Percentiles rank a stretch among this genome's conserved stretches.
These are phyloP conservation scores for Eunapius fragilis DNA, from an alignment of 37 sponge, comb jelly and placozoan genomes.

Conservation along the genomic window DNA sequence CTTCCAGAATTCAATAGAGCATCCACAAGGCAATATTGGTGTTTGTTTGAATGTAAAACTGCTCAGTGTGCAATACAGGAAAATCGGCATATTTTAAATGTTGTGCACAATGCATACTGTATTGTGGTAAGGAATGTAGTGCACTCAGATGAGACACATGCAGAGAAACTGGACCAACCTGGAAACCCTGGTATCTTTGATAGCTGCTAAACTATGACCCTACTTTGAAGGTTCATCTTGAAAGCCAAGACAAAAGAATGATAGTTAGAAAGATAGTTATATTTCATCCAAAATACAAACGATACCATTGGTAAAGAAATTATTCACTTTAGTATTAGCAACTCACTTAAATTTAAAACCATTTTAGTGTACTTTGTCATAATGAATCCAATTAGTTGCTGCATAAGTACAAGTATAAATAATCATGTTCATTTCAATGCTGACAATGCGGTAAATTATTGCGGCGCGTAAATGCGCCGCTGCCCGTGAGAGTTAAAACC, in stretches of 20 bases:
- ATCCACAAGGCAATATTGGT: constrained; percentile 37
- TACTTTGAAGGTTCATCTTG: constrained; percentile 36
- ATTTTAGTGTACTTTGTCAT: too few species aligned
- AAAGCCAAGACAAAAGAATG: constrained; percentile 33
- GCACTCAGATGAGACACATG: constrained; percentile 57
- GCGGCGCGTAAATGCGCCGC: too few species aligned
- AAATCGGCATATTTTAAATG: constrained; percentile 51
- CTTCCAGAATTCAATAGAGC: constrained; percentile 37
- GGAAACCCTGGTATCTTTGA: constrained; percentile 62
- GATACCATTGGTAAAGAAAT: too few species aligned
- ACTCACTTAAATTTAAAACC: too few species aligned
- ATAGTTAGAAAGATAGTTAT: too few species aligned
- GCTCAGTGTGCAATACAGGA: constrained; percentile 17
- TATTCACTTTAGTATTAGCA: too few species aligned
- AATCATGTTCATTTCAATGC: too few species aligned
- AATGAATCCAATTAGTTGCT: too few species aligned
- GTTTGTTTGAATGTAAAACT: not conserved
- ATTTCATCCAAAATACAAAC: too few species aligned
- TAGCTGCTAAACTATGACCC: constrained; percentile 42
- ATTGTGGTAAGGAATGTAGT: constrained; percentile 58
- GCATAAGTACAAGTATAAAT: too few species aligned
- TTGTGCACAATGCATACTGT: constrained; percentile 33
- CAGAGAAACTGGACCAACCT: constrained; percentile 39
- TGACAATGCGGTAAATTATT: too few species aligned
- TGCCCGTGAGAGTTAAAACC: too few species aligned